A percentile compares a stretch with the other conserved stretches of the same genome.
phyloP scores from a whole-genome alignment of 2,113 vertebrate species.

The Pagrus major region DNA sequence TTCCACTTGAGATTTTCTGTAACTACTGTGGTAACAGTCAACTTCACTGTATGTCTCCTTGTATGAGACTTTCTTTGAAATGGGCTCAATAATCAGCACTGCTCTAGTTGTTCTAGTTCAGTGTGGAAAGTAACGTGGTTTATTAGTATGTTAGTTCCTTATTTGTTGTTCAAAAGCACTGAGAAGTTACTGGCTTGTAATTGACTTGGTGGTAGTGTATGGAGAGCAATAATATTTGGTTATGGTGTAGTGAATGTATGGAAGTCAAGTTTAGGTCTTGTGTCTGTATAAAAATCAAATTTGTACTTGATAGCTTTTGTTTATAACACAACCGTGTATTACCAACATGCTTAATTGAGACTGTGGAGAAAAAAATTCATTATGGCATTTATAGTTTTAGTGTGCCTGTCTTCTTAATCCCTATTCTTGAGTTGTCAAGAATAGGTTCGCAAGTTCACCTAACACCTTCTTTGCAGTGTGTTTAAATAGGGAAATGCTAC shows the following conservation, averaged over 20 bases:
- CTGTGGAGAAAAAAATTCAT: not conserved
- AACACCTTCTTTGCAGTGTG: not conserved
- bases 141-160: not conserved
- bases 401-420: not conserved
- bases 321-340: not conserved
- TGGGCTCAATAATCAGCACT: slow-evolving; percentile 15
- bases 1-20: slow-evolving; percentile 30
- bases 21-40: slow-evolving; percentile 26
- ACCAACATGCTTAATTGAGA: not conserved
- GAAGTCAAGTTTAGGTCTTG: not conserved
- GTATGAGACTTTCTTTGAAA: slow-evolving; percentile 16
- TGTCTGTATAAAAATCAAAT: not conserved
- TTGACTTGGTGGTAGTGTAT: slow-evolving; percentile 6
- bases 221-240: not conserved
- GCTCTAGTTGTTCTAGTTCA: not conserved
- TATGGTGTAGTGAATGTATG: not conserved
- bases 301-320: not conserved
- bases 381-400: not conserved
- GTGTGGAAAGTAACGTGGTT: slow-evolving; percentile 14
- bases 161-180: slow-evolving; percentile 3
- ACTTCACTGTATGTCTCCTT: slow-evolving; percentile 23
- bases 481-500: slow-evolving; percentile 26
- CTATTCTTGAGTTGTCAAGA: no score
- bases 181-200: not conserved
- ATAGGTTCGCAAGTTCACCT: no score